Evolutionary conservation across 2,888 invertebrate species (phyloP).

Genomic region (Slavum lentiscoides): DNA sequence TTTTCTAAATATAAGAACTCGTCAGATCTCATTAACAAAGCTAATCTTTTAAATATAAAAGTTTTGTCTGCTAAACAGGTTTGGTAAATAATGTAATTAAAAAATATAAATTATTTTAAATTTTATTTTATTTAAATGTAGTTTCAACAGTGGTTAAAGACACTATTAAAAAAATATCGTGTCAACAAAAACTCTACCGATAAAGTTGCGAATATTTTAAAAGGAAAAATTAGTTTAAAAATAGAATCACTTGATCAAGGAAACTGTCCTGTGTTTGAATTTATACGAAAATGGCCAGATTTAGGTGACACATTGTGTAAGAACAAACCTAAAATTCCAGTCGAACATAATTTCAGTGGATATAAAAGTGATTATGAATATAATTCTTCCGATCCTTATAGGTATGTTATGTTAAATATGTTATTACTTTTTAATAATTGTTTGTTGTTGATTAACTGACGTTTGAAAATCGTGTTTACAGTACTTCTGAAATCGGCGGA

Average conservation of each 20-base stretch:
- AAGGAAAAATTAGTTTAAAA: slow-evolving; percentile 49
- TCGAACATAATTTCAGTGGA: neutral
- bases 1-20: slow-evolving; percentile 28
- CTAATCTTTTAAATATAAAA: slow-evolving; percentile 31
- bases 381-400: slow-evolving; percentile 34
- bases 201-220: slow-evolving; percentile 34
- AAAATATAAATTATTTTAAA: neutral
- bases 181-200: slow-evolving; percentile 25
- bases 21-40: slow-evolving; percentile 35
- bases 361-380: slow-evolving; percentile 30
- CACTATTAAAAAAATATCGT: slow-evolving; percentile 30
- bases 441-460: neutral
- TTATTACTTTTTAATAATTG: neutral
- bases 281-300: slow-evolving; percentile 48
- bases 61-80: slow-evolving; percentile 42
- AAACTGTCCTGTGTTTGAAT: slow-evolving; percentile 47
- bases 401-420: slow-evolving; percentile 5
- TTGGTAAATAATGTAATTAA: neutral
- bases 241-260: slow-evolving; percentile 43
- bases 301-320: slow-evolving; percentile 40
- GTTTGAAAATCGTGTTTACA: neutral
- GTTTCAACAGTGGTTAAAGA: slow-evolving; percentile 45
- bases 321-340: slow-evolving; percentile 5
- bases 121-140: neutral
- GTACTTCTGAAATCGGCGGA: slow-evolving; percentile 49